These are phyloP conservation scores for Drosophila parabipectinata DNA, from an alignment of 1,140 invertebrate species.

Conservation along the genomic window DNA sequence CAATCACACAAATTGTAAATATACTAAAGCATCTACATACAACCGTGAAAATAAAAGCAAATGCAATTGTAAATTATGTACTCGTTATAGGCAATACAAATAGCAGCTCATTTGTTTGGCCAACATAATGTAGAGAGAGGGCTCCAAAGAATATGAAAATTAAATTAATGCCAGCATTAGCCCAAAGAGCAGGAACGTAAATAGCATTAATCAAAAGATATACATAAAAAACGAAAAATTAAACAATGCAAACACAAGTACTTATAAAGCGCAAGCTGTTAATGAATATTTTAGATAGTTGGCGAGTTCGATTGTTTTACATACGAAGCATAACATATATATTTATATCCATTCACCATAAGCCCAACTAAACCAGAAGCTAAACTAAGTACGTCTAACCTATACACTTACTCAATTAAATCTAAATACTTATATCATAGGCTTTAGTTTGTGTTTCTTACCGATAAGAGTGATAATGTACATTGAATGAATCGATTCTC, in stretches of 20 bases:
- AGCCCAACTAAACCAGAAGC: slow-evolving; percentile 29
- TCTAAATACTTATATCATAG: slow-evolving; percentile 72
- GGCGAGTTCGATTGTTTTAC: slow-evolving; percentile 7
- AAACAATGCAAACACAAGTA: slow-evolving; percentile 8
- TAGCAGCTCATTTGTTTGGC: slow-evolving; percentile 40
- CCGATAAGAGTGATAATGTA: slow-evolving; percentile 76
- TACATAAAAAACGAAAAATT: slow-evolving; percentile 8
- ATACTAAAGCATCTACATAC: slow-evolving; percentile 26
- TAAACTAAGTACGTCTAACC: slow-evolving; percentile 47
- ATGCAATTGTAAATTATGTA: slow-evolving; percentile 74
- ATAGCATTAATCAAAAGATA: slow-evolving; percentile 40
- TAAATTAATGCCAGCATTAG: background rate
- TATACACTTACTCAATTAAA: slow-evolving; percentile 46
- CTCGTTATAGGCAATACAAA: slow-evolving; percentile 59
- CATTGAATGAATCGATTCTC: slow-evolving; percentile 57
- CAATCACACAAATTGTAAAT: slow-evolving; percentile 23
- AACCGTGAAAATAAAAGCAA: slow-evolving; percentile 28
- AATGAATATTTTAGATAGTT: slow-evolving; percentile 35
- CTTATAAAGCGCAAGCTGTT: slow-evolving; percentile 4
- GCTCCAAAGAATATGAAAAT: background rate
- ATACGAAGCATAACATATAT: slow-evolving; percentile 20
- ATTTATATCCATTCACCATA: slow-evolving; percentile 37
- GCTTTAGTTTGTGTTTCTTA: slow-evolving; percentile 78
- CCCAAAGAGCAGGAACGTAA: slow-evolving; percentile 1
- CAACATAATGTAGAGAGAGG: slow-evolving; percentile 14